Evolutionary conservation across 2,888 invertebrate species (phyloP), one percentile per base, ranked within the genome.

Genomic region (Brachycybe producta): DNA sequence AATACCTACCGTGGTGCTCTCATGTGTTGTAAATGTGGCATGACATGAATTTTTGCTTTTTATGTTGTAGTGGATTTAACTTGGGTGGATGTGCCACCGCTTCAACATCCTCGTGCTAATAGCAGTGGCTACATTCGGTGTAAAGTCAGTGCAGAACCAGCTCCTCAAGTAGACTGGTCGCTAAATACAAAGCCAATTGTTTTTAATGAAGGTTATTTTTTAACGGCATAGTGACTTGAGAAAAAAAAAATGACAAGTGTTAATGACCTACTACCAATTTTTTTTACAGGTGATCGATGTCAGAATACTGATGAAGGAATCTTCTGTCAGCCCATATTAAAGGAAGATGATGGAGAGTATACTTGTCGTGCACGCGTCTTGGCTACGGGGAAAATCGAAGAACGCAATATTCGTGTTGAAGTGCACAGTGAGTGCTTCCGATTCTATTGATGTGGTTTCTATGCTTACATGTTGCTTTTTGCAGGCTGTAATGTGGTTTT

Each of bases 141-240:
- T 63, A 78, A 82, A 65, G 90, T 90, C 0, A 78, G 77, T 52
- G 88, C 90, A 0, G 80, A 81, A 65, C 90, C 90, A 11, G 73
- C 82, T 28, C 87, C 90, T 0, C 75, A 78, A n/a, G 79, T 90
- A 8, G 83, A 84, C 64, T 90, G 90, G 87, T 75, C 82, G 56
- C 81, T 81, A 65, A 80, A 86, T 15, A 28, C 27, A 17, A 40
- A 41, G 24, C 49, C 44, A 54, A 61, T 61, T 62, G 57, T 49
- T 53, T 5, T 5, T 23, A 40, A n/a, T 21, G n/a, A 40, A 23
- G 17, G 5, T 40, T 43, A 5, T 17, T 8, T 24, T 3, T 28
- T n/a, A n/a, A n/a, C n/a, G n/a, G n/a, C n/a, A n/a, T n/a, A n/a
- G n/a, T n/a, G n/a, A n/a, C n/a, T n/a, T n/a, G n/a, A n/a, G n/a